Base-by-base conservation (phyloP, 1,140 invertebrate species). In the Prorops nasuta region DNA sequence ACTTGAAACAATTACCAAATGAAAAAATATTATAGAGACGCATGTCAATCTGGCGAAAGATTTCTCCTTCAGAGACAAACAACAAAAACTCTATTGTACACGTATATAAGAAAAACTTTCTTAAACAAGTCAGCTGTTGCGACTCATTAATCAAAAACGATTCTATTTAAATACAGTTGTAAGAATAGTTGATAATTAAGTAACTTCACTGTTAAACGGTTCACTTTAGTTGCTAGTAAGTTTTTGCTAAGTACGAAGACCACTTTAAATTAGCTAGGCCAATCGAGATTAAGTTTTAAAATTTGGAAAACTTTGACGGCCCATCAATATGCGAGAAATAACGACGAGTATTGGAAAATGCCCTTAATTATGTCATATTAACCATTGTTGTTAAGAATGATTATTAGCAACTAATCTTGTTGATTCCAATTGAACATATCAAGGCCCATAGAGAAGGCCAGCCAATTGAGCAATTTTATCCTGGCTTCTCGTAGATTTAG, bases 341-440 rank as follows among this genome's bases (percentile, higher is more conserved):
- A 28, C 24, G 24, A 28, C 10, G 4, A 28, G 10, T 10, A 28
- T 28, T 6, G 4, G 24, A 6, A 4, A 6, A 35, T 6, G 34
- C 3, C 15, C 4, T 4, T 9, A n/a, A 35, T 35, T 35, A 9
- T 31, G 39, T 42, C 14, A 36, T 9, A 32, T 12, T 24, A 46
- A 20, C 20, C 19, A 51, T 49, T 50, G 40, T 50, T 45, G 44
- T 42, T 46, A 31, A 32, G 31, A 35, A 18, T 22, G 31, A 44
- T 2, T 28, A 53, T 50, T 10, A 57, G 54, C 54, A 51, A 51
- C 40, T 42, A 52, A 49, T 35, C 50, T 37, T 36, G 38, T 45
- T 67, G 62, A 54, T 70, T 66, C 55, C 58, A 67, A 69, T 56
- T 56, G 60, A 67, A 71, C 67, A 71, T 71, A 70, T 71, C 67